Evolutionary conservation across 2,113 vertebrate genomes (phyloP), one percentile per base, ranked within the genome.

Genomic region (Cyanoliseus patagonus): DNA sequence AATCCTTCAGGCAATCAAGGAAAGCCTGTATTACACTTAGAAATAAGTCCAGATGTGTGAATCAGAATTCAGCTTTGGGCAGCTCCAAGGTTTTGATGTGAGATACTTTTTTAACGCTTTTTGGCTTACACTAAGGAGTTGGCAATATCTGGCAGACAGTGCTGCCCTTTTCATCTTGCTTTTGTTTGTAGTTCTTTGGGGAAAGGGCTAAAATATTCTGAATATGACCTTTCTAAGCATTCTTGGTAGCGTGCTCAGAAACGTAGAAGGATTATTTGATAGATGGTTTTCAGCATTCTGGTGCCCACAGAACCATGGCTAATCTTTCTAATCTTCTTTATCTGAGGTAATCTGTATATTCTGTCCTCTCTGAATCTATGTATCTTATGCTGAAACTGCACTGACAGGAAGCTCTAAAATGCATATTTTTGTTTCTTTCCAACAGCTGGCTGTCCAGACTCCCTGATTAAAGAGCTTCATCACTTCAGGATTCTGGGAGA

Each of bases 401-500:
- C 37, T 64, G 69, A 94, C 55, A 82, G 73, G 52, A 67, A 94
- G 30, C 49, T 94, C 89, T 93, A 82, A 96, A 88, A 93, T 16
- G 6, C 72, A 37, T 92, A 17, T 76, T 83, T 94, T 81, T 97
- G 44, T 97, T 94, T 97, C 57, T 97, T 95, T 94, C 77, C 93
- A 86, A 96, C 98, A 99, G 99, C 98, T 90, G 98, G 98, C 96
- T 99, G 99, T 88, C 96, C 96, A 3, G 92, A 99, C 91, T 99
- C 99, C 77, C 97, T 99, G 97, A 98, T 99, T 93, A 98, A 98
- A 97, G 99, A 99, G 96, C 91, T 99, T 67, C 99, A 99, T 98
- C 99, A 99, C 94, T 99, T 99, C 98, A 98, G 98, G 94, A 96
- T 99, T 91, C 97, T 99, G 44, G 99, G 99, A 88, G 98, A 99